phyloP scores from a whole-genome alignment of 2,113 vertebrate genomes.

The Cebus imitator region DNA sequence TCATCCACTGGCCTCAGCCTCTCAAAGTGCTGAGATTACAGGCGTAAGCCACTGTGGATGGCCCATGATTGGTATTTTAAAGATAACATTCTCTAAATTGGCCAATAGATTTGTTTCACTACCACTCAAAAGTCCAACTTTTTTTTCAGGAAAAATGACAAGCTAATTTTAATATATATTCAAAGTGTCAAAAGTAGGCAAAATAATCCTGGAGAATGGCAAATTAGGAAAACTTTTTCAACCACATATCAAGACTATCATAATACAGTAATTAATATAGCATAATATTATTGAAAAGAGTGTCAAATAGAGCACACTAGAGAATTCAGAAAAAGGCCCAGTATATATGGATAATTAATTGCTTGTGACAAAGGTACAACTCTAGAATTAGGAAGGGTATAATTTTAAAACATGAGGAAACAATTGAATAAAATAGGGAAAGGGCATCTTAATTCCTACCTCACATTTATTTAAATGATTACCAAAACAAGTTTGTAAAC shows the following conservation, averaged over 20 bases:
- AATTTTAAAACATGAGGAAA: not conserved
- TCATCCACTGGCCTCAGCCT: no score
- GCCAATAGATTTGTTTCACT: not conserved
- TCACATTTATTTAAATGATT: not conserved
- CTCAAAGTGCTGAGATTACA: no score
- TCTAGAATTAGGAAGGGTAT: not conserved
- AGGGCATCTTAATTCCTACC: not conserved
- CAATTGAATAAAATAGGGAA: not conserved
- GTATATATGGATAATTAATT: no score
- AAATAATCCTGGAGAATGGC: not conserved
- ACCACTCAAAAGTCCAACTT: not conserved
- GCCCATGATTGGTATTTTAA: not conserved
- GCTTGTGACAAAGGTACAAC: not conserved
- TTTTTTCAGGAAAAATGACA: not conserved
- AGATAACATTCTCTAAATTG: not conserved
- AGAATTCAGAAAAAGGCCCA: not conserved
- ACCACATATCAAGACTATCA: not conserved
- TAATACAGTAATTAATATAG: not conserved
- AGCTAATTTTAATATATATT: not conserved
- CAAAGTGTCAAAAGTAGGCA: not conserved
- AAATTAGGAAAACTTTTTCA: not conserved
- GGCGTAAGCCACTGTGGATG: no score
- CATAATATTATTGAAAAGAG: not conserved
- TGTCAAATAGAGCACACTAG: not conserved
- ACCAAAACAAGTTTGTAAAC: not conserved